Evolutionary conservation across 2,888 invertebrate genomes (phyloP), one percentile per base, ranked within the genome.

Genomic region (Scrobipalpa costella): DNA sequence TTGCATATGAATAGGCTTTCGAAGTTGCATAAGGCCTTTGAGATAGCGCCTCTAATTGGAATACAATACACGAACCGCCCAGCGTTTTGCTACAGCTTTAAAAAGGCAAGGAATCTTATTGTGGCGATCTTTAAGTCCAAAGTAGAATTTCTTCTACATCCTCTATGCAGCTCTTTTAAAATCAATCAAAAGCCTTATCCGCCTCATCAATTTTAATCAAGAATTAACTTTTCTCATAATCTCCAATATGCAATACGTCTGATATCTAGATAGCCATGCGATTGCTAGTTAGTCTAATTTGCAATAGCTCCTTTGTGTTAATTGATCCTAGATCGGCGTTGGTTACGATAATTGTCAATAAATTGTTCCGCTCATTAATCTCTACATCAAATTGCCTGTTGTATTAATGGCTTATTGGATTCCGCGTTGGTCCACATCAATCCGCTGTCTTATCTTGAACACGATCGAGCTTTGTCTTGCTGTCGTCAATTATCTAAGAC

Each of bases 321-420:
- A 90, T 90, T 86, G 90, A 88, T 88, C 88, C 81, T 82, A 72
- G 77, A 79, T 77, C 79, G 78, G 79, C 78, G 81, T 86, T 81
- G 80, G 84, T 83, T 81, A 84, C 86, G 82, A 84, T 90, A 90
- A 90, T 90, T 87, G 88, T 84, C 90, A 80, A 88, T 90, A 90
- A 90, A 90, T 89, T 86, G 89, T 88, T 85, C 78, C 80, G 80
- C 73, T 75, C 86, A 88, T 88, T 88, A 87, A 90, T 90, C 88
- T 86, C 78, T 69, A 78, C 83, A 84, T 88, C 87, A 88, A 85
- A 85, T 86, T 86, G 81, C 83, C 74, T 78, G 73, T 74, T 68
- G 77, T 79, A 77, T 76, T 79, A 84, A 83, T 78, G 78, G 78
- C 69, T 70, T 72, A 77, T 78, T 74, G 72, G 73, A 72, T 76